Percentiles rank a stretch among this genome's conserved stretches.
Conservation (phyloP, 1,140 invertebrate species). For the Papilio machaon region DNA sequence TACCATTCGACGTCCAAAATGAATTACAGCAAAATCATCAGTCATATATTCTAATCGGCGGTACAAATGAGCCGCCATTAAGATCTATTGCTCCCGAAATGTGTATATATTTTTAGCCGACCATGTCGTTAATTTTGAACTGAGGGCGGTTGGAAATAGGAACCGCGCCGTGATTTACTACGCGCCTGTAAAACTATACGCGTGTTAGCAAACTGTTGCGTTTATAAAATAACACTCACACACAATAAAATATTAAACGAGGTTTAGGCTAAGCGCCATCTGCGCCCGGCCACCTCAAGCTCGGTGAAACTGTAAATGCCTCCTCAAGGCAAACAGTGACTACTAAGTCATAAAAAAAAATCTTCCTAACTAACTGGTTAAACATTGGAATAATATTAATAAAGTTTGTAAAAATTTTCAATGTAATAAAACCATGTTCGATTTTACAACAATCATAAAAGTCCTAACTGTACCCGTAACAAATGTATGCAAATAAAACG, state of each 20-base stretch:
- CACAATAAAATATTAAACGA: no score
- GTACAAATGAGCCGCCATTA: constrained; percentile 32
- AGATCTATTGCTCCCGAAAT: constrained; percentile 31
- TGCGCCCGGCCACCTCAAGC: no score
- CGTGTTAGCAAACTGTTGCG: constrained; percentile 23
- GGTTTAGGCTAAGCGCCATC: no score
- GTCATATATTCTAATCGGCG: constrained; percentile 33
- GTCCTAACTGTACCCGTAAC: not conserved
- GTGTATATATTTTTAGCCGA: constrained; percentile 30
- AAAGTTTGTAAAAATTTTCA: not conserved
- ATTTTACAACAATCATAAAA: not conserved
- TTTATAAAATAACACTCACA: not conserved
- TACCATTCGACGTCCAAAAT: not conserved
- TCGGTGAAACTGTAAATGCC: no score
- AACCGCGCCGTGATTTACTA: constrained; percentile 29
- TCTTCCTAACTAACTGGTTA: no score
- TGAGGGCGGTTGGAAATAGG: constrained; percentile 28
- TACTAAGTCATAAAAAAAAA: no score
- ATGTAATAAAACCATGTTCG: not conserved
- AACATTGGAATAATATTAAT: not conserved
- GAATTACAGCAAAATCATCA: not conserved
- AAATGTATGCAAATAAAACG: not conserved
- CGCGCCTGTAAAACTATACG: constrained; percentile 20
- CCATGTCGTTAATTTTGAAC: constrained; percentile 24
- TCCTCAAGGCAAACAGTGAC: no score